Conservation (phyloP, 2,888 invertebrate species). For the Cosmopolites sordidus region DNA sequence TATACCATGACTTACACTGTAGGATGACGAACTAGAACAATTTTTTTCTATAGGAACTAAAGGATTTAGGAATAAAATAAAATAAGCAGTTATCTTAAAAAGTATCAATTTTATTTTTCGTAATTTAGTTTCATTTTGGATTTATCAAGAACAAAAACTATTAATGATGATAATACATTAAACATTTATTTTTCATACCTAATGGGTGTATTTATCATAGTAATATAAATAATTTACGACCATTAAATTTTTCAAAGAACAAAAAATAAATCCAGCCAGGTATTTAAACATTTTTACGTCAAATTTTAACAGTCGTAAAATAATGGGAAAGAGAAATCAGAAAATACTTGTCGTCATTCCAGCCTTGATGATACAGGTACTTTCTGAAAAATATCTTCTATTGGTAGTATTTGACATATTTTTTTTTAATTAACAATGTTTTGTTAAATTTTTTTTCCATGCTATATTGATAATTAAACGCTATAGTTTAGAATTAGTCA, state of each 20-base stretch:
- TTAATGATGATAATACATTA: neutral
- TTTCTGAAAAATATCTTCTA: too few species aligned
- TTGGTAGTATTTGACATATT: neutral
- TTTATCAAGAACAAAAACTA: neutral
- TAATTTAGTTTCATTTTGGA: neutral
- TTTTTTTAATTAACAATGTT: neutral
- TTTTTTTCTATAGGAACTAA: too few species aligned
- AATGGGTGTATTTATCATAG: neutral
- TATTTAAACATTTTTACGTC: neutral
- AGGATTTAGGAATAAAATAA: too few species aligned
- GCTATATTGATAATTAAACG: neutral
- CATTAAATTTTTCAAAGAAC: too few species aligned
- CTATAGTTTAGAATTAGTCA: neutral
- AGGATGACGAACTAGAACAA: too few species aligned
- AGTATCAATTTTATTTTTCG: neutral
- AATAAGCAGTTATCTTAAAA: neutral
- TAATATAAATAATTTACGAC: too few species aligned
- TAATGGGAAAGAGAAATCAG: neutral
- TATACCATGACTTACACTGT: too few species aligned
- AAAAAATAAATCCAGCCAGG: neutral
- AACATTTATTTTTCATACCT: conserved; percentile 1
- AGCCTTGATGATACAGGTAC: neutral
- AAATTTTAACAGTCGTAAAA: neutral
- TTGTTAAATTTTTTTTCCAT: neutral
- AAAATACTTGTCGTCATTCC: neutral